These are phyloP conservation scores for Idris sp. DNA, from an alignment of 1,140 invertebrate species.

Conservation along the genomic window DNA sequence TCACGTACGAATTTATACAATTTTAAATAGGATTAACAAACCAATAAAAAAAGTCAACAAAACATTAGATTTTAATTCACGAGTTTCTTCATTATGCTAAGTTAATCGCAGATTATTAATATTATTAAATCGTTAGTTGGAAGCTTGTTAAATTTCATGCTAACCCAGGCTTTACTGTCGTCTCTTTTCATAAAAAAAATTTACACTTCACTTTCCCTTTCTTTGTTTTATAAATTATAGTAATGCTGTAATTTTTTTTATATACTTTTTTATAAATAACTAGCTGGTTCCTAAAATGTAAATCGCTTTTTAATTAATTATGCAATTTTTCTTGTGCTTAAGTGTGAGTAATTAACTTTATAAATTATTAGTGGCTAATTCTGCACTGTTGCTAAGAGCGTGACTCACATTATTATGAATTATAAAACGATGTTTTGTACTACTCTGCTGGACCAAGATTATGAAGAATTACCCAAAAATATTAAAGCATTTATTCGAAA, in stretches of 20 bases:
- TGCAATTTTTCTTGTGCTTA: constrained; percentile 23
- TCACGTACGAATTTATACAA: constrained; percentile 22
- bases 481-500: too few species aligned
- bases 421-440: constrained; percentile 17
- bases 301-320: constrained; percentile 32
- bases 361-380: constrained; percentile 42
- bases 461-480: background rate
- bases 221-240: too few species aligned
- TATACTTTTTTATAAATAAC: constrained; percentile 17
- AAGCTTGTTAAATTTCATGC: constrained; percentile 61
- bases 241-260: constrained; percentile 14
- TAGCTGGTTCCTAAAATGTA: constrained; percentile 10
- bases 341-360: constrained; percentile 39
- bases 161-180: constrained; percentile 35
- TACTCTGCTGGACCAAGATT: constrained; percentile 21
- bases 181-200: constrained; percentile 8
- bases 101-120: constrained; percentile 41
- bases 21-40: constrained; percentile 24
- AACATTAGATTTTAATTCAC: constrained; percentile 14
- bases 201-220: too few species aligned
- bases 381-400: constrained; percentile 35
- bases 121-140: constrained; percentile 48
- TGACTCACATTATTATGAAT: constrained; percentile 36
- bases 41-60: constrained; percentile 15
- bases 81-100: constrained; percentile 3